phyloP scores from a whole-genome alignment of 2,797 vertebrate genomes.

The Neostethus bicornis region DNA sequence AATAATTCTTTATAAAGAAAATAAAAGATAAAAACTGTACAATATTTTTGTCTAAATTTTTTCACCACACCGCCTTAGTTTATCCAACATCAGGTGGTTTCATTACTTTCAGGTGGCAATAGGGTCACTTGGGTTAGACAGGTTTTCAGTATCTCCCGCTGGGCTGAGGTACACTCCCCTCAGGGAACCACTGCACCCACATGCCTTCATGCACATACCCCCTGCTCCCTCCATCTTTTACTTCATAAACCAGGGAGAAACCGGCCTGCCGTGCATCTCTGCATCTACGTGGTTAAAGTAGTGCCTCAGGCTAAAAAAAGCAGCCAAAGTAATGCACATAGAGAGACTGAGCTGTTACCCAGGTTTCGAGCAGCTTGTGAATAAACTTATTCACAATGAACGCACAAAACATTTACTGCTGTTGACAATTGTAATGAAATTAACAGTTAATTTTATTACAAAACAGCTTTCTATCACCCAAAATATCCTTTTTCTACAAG shows the following conservation, averaged over 20 bases:
- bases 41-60: conserved; percentile 35
- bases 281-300: conserved; percentile 28
- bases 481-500: conserved; percentile 29
- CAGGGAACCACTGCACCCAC: conserved; percentile 22
- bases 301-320: conserved; percentile 25
- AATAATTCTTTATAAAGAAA: background rate
- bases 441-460: conserved; percentile 33
- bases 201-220: conserved; percentile 8
- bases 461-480: conserved; percentile 6
- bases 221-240: conserved; percentile 14
- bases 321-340: conserved; percentile 8
- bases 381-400: conserved; percentile 51
- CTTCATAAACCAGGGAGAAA: conserved; percentile 17
- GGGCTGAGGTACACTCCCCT: conserved; percentile 35
- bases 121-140: conserved; percentile 51
- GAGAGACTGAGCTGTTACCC: conserved; percentile 23
- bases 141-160: conserved; percentile 44
- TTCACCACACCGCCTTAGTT: conserved; percentile 6
- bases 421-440: conserved; percentile 33
- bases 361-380: conserved; percentile 41
- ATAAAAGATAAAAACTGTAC: conserved; percentile 41
- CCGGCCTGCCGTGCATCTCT: conserved; percentile 20
- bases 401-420: conserved; percentile 39
- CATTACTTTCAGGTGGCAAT: conserved; percentile 52
- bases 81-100: conserved; percentile 41